phyloP scores from a whole-genome alignment of 2,797 vertebrate species.

The Molossus alvarezi region DNA sequence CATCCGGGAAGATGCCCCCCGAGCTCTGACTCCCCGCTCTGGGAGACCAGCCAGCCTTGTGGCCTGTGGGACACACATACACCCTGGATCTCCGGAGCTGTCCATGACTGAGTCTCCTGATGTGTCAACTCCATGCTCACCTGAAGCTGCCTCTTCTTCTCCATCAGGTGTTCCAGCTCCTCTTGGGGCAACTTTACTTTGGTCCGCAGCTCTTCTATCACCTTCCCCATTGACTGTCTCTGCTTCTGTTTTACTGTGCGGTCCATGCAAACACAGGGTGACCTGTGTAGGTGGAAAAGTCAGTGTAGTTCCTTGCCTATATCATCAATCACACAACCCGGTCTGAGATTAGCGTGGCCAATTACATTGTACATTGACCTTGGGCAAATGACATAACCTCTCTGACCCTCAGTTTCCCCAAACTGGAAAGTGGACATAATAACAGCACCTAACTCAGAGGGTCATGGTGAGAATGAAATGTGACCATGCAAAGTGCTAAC shows the following conservation, averaged over 20 bases:
- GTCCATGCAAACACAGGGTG: background rate
- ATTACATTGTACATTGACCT: background rate
- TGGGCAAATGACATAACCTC: too few species aligned
- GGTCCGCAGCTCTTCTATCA: conserved; percentile 89
- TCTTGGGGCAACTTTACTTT: conserved; percentile 87
- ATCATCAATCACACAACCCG: background rate
- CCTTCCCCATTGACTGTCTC: conserved; percentile 87
- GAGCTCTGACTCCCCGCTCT: background rate
- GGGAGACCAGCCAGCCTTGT: background rate
- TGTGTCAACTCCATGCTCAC: conserved; percentile 16
- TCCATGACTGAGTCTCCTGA: fast-evolving
- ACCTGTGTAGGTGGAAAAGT: background rate
- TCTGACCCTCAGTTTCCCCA: conserved; percentile 44
- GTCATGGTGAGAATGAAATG: background rate
- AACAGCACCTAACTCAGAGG: background rate
- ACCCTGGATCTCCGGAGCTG: fast-evolving
- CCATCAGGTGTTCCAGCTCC: conserved; percentile 88
- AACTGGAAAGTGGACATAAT: background rate
- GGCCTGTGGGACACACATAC: background rate
- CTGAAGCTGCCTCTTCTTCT: conserved; percentile 87
- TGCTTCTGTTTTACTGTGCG: conserved; percentile 88
- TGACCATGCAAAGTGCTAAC: background rate
- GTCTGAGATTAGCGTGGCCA: background rate
- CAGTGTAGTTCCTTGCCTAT: fast-evolving
- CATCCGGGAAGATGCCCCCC: background rate